These are phyloP conservation scores for Sebastolobus alascanus DNA, from an alignment of 2,797 vertebrate species.

Conservation along the genomic window DNA sequence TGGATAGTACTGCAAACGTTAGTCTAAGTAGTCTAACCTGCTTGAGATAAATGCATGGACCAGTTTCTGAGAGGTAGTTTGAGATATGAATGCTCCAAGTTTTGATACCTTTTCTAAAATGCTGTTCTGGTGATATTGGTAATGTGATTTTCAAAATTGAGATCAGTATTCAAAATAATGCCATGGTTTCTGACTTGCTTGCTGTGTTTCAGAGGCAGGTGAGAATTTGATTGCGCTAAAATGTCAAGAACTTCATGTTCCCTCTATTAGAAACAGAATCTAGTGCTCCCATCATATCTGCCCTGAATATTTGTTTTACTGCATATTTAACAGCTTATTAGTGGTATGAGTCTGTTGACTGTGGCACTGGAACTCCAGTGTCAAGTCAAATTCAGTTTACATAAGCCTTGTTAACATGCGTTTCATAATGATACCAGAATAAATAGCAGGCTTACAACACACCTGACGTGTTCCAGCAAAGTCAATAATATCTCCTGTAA, in stretches of 20 bases:
- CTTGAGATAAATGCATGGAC: neutral
- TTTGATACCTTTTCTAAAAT: neutral
- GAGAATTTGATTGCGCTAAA: neutral
- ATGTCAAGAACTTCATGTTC: neutral
- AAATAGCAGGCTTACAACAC: neutral
- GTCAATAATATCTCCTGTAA: neutral
- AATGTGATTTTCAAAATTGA: too few relatives aligned
- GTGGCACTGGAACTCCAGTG: neutral
- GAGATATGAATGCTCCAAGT: neutral
- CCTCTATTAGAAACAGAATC: neutral
- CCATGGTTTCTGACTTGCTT: neutral
- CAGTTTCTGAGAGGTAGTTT: neutral
- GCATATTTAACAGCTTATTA: conserved; percentile 9
- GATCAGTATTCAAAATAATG: neutral
- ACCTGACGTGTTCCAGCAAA: neutral
- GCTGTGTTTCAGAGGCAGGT: neutral
- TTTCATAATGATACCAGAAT: neutral
- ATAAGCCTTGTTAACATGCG: neutral
- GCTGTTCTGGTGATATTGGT: neutral
- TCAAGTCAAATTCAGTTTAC: conserved; percentile 2
- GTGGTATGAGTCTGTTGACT: neutral
- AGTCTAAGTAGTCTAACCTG: neutral
- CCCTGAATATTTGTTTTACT: neutral
- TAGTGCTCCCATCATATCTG: too few relatives aligned
- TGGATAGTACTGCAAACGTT: neutral